Evolutionary conservation across 1,140 invertebrate species (phyloP), one percentile per base, ranked within the genome.

Genomic region (Bombus huntii): DNA sequence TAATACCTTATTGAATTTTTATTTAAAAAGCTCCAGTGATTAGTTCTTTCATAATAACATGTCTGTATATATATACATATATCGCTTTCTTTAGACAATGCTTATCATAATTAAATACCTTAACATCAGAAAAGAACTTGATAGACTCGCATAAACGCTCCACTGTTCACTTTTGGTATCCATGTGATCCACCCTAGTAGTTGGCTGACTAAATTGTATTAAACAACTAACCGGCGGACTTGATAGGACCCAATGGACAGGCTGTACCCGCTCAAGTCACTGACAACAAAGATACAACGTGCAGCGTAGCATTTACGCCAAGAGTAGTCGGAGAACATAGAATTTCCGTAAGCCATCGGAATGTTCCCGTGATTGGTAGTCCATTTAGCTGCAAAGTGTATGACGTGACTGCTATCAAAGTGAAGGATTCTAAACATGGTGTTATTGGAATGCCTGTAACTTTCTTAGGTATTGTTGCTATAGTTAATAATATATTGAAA

Each of bases 311-410:
- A 93, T 98, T 98, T 94, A 97, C 97, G 76, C 98, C 98, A 12
- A 96, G 97, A 88, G 96, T 97, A 42, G 98, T 98, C 77, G 98
- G 98, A 65, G 98, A 99, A 94, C 98, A 99, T 94, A 97, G 97
- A 87, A 98, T 99, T 85, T 97, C 97, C 91, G 97, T 99, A 62
- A 97, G 96, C 70, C 97, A 98, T 87, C 97, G 97, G 90, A 97
- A 97, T 87, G 95, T 97, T 87, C 96, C 97, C 3, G 97, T 98
- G 75, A 97, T 97, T 42, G 98, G 98, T 57, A 98, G 98, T 92
- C 98, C 98, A 12, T 99, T 99, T 95, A 97, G 97, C 87, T 98
- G 98, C 88, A 99, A 99, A 96, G 98, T 99, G 25, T 99, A 99
- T 93, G 98, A 99, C 94, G 98, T 99, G 3, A 97, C 97, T 83